Evolutionary conservation across 2,113 vertebrate genomes (phyloP), one percentile per base, ranked within the genome.

Genomic region (western clawed frog (Xenopus tropicalis)): DNA sequence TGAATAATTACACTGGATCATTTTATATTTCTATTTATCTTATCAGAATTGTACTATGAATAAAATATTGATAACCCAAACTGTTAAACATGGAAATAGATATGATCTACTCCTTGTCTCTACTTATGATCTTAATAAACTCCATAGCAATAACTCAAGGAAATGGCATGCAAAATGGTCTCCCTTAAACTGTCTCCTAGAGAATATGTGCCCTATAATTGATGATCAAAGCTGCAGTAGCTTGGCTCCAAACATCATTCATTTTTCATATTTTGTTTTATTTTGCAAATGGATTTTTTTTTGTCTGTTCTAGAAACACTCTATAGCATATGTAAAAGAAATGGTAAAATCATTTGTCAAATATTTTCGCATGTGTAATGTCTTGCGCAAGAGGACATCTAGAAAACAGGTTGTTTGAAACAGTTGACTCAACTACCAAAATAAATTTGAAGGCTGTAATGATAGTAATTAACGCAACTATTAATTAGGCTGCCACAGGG

Each of bases 391-490:
- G 72, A 85, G 68, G 83, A 79, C 86, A 87, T 86, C 84, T 80
- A 80, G 86, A 74, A 79, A 86, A 83, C 78, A 83, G 29, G 6
- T 37, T 37, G 29, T 7, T 86, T 88, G 86, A 78, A 79, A 79
- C 80, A 80, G 64, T 78, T 85, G 83, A 85, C 81, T 79, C 29
- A 78, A 69, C 79, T 86, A 78, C 87, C 79, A 87, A 89, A 88
- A 88, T 89, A 88, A 85, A 87, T 78, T 61, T 85, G 63, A 63
- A 81, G 44, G 80, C 74, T 78, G 82, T 87, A 85, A 88, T 88
- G 83, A 86, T 67, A 83, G 85, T 82, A 87, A 90, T 91, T 90
- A 89, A 86, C 79, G 82, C 87, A 89, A 85, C 70, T 82, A 78
- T 86, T 88, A 79, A 85, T 89, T 90, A 82, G 37, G 83, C 69